Evolutionary conservation across 1,140 invertebrate genomes (phyloP).

Genomic region (Gyrodactylus salaris): DNA sequence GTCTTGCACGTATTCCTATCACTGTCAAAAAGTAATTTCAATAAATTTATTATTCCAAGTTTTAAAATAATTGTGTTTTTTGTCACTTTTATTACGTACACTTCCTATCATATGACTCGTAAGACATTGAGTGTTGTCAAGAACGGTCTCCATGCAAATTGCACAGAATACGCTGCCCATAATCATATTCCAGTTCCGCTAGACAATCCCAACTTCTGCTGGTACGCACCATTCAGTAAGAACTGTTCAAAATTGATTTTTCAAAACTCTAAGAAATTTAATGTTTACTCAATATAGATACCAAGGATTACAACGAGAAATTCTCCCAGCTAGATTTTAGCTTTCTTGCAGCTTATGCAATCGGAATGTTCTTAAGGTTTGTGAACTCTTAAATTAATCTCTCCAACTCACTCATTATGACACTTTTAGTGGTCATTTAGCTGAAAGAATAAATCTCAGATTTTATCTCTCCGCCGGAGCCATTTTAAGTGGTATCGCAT

Average conservation of each 20-base stretch:
- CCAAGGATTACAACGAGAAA: not conserved
- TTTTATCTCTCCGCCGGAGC: not conserved
- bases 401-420: not conserved
- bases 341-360: constrained; percentile 62
- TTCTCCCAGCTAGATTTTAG: constrained; percentile 54
- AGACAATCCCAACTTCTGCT: not conserved
- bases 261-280: no score
- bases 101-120: not conserved
- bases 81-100: constrained; percentile 1
- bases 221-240: not conserved
- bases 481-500: not conserved
- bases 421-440: constrained; percentile 3
- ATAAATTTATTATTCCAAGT: no score
- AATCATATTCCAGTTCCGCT: constrained; percentile 5
- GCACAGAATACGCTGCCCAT: not conserved
- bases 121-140: constrained; percentile 4
- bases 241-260: no score
- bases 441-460: constrained; percentile 5
- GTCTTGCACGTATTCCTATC: no score
- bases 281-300: not conserved
- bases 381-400: not conserved
- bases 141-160: not conserved
- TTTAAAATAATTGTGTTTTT: not conserved
- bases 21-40: no score
- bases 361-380: constrained; percentile 61